These are phyloP conservation scores for Malurus elegans DNA, from an alignment of 2,113 vertebrate species.

Conservation along the genomic window DNA sequence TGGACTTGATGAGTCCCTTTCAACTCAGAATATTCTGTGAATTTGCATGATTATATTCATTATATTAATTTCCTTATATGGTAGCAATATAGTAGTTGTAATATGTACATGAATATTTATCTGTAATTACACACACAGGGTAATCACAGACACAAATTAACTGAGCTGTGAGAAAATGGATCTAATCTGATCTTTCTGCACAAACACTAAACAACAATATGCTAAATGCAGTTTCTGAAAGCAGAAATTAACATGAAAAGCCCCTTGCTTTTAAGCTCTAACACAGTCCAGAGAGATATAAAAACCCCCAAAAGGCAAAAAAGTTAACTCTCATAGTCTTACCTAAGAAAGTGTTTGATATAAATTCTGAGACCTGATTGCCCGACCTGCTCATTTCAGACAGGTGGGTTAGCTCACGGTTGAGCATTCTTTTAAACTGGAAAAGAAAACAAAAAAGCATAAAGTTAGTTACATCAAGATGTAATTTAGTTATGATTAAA, in stretches of 20 bases:
- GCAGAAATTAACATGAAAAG: neutral
- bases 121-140: neutral
- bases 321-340: conserved; percentile 53
- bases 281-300: neutral
- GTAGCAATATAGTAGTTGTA: neutral
- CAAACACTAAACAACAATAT: neutral
- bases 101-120: neutral
- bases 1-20: neutral
- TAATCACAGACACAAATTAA: neutral
- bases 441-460: conserved; percentile 14
- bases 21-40: neutral
- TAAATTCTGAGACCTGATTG: conserved; percentile 98
- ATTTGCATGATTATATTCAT: neutral
- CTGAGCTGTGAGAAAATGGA: neutral
- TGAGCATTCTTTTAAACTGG: conserved; percentile 99
- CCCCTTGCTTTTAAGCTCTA: neutral
- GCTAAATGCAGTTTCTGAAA: neutral
- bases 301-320: neutral
- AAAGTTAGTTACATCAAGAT: neutral
- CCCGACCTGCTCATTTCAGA: conserved; percentile 99
- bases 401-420: conserved; percentile 94
- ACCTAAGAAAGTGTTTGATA: conserved; percentile 98
- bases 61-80: neutral
- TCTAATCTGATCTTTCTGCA: neutral
- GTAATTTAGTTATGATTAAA: neutral